Conservation (phyloP, 2,113 vertebrate species). For the Todiramphus saurophagus region DNA sequence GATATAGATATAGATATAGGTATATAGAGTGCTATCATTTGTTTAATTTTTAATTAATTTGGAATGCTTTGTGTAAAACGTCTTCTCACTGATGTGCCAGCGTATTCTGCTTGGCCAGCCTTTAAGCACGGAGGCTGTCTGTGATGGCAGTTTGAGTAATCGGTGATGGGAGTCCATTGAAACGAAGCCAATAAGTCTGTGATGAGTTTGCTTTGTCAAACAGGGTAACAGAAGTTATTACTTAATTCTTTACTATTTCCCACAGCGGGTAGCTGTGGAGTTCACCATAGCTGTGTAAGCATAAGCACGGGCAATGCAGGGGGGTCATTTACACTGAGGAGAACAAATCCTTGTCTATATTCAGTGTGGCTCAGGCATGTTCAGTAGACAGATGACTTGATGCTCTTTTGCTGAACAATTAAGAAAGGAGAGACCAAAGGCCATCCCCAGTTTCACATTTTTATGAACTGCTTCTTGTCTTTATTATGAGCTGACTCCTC, state of each 20-base stretch:
- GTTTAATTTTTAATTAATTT: neutral
- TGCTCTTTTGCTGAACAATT: neutral
- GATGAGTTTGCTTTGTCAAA: neutral
- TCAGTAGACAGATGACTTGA: neutral
- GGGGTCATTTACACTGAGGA: rapidly evolving
- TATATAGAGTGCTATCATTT: neutral
- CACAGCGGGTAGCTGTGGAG: neutral
- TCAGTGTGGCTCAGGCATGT: neutral
- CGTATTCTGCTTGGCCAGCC: neutral
- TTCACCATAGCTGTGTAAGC: rapidly evolving
- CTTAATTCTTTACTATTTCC: neutral
- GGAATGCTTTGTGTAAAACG: neutral
- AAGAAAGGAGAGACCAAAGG: neutral
- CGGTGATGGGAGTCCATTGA: neutral
- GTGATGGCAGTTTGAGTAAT: neutral
- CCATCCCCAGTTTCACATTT: neutral
- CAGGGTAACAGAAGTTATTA: constrained; percentile 2
- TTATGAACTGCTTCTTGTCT: neutral
- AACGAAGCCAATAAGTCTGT: neutral
- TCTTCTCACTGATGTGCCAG: neutral
- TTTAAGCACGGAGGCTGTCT: neutral
- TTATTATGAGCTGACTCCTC: neutral
- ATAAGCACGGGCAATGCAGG: rapidly evolving
- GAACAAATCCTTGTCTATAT: neutral
- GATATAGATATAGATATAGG: neutral